Conservation (phyloP, 2,888 invertebrate species). For the Phasia obesa region DNA sequence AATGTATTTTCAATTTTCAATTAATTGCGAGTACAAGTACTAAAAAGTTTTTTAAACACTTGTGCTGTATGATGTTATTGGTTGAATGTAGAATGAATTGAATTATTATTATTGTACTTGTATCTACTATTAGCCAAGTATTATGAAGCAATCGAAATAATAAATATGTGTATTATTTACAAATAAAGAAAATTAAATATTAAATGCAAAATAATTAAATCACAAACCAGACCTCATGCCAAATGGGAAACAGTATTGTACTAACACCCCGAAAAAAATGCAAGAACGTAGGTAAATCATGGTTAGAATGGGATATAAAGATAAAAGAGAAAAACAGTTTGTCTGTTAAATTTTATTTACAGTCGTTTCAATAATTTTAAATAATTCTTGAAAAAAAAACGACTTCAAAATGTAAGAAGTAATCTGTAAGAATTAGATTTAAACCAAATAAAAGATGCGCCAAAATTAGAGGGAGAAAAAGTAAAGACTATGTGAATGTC, state of each 20-base stretch:
- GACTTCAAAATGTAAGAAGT: too few species aligned
- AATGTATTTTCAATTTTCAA: constrained; percentile 74
- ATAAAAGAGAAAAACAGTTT: too few species aligned
- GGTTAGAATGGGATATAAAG: background rate
- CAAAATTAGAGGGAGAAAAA: too few species aligned
- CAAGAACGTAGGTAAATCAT: constrained; percentile 12
- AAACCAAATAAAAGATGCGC: too few species aligned
- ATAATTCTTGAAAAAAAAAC: too few species aligned
- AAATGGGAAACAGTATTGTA: constrained; percentile 27
- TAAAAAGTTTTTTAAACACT: constrained; percentile 67
- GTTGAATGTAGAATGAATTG: constrained; percentile 46
- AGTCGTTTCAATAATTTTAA: too few species aligned
- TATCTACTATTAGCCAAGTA: constrained; percentile 67
- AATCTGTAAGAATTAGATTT: too few species aligned
- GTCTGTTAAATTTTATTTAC: too few species aligned
- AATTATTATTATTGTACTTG: constrained; percentile 60
- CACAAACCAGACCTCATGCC: constrained; percentile 41
- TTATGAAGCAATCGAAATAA: constrained; percentile 69
- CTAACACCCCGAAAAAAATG: background rate
- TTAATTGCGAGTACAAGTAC: constrained; percentile 71
- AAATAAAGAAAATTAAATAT: constrained; percentile 47
- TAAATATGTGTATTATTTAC: constrained; percentile 58
- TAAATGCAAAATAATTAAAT: constrained; percentile 2
- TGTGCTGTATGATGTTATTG: constrained; percentile 46
- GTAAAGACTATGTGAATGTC: too few species aligned